Conservation (phyloP, 2,888 invertebrate species). For the Zygaena filipendulae region DNA sequence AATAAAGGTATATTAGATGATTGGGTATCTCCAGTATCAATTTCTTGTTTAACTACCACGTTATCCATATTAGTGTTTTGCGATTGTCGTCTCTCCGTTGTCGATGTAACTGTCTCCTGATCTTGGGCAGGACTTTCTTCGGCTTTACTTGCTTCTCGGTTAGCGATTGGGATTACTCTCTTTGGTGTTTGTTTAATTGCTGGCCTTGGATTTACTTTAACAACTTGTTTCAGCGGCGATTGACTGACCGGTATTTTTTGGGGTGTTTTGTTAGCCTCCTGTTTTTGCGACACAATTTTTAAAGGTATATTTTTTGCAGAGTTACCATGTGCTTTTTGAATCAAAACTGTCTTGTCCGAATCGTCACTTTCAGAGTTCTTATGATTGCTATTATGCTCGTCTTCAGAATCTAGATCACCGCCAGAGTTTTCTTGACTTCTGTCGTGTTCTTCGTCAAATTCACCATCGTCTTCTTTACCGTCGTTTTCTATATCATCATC, state of each 20-base stretch:
- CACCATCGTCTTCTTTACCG: slow-evolving; percentile 2
- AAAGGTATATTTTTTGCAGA: slow-evolving; percentile 29
- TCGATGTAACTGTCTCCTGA: slow-evolving; percentile 13
- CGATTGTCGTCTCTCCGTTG: slow-evolving; percentile 29
- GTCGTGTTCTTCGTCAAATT: slow-evolving; percentile 25
- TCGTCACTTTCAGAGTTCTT: slow-evolving; percentile 30
- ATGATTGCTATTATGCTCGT: slow-evolving; percentile 20
- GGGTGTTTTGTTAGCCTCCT: slow-evolving; percentile 22
- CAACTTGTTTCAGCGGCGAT: slow-evolving; percentile 22
- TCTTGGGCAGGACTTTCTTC: slow-evolving; percentile 19
- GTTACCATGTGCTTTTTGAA: slow-evolving; percentile 18
- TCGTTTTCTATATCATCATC: slow-evolving; percentile 24
- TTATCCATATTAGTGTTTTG: slow-evolving; percentile 28
- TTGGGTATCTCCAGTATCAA: slow-evolving; percentile 26
- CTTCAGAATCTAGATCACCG: slow-evolving; percentile 26
- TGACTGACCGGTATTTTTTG: slow-evolving; percentile 22
- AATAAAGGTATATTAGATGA: slow-evolving; percentile 34
- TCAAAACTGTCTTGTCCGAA: slow-evolving; percentile 19
- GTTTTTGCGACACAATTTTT: slow-evolving; percentile 22
- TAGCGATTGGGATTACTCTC: slow-evolving; percentile 30
- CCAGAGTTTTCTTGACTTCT: slow-evolving; percentile 27
- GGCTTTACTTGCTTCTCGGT: slow-evolving; percentile 21
- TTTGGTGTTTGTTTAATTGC: slow-evolving; percentile 55
- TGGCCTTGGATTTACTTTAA: slow-evolving; percentile 31
- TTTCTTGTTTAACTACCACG: slow-evolving; percentile 46